Base-by-base conservation (phyloP, 2,888 invertebrate species). In the Xestia ashworthii region DNA sequence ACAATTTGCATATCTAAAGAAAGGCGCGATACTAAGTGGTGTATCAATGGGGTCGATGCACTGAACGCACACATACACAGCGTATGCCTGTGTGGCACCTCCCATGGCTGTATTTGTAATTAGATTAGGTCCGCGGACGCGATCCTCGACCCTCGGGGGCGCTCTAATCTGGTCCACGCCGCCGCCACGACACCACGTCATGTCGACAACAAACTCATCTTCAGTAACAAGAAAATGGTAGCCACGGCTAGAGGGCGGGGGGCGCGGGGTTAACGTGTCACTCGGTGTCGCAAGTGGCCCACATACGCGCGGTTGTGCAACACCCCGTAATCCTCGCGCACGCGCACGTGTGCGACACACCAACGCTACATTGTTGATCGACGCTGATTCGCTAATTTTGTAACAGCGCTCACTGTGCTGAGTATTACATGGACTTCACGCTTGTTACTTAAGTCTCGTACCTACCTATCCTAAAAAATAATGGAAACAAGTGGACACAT, bases 1-100 rank as follows among this genome's bases (percentile, higher is more conserved):
- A 96, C 95, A 93, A 93, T 95, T 95, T 94, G 95, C 96, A 95
- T 96, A 95, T 96, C 95, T 95, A 82, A 93, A 93, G 94, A 92
- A 92, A 91, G 84, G 88, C 85, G 90, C 91, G 94, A 94, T 94
- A 94, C 90, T 84, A 81, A 86, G 88, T 83, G 90, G 88, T 89
- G 89, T 94, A 92, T 94, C 92, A 90, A 87, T 87, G 93, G 91
- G 96, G 95, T 95, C 94, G 92, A 87, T 91, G 95, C 92, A 91
- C 95, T 88, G 81, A 81, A 77, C 80, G 80, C 74, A 85, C 78
- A 76, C 86, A 69, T 64, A 60, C 74, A n/a, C 69, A 11, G 78
- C 55, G 55, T 74, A 6, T 46, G 44, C n/a, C n/a, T 76, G 71
- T 72, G 74, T 81, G 74, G 66, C 67, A 81, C 71, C 77, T 81